Evolutionary conservation across 2,797 vertebrate species (phyloP), one percentile per base, ranked within the genome.

Genomic region (Sebastes cheni): DNA sequence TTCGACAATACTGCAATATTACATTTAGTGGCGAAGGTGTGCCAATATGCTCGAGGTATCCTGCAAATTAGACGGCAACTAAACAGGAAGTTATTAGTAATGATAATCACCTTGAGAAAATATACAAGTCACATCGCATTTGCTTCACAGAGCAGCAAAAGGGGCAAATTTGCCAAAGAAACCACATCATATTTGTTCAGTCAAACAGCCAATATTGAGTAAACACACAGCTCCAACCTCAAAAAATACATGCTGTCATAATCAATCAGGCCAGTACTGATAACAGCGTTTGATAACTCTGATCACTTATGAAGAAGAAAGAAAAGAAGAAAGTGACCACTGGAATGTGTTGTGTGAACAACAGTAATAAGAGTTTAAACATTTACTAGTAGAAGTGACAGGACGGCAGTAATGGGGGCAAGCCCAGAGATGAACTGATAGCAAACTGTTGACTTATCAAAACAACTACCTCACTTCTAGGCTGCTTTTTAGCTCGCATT

Each of bases 311-410:
- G 59, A n/a, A n/a, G n/a, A n/a, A n/a, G n/a, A n/a, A n/a, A n/a
- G n/a, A n/a, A 34, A 8, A 87, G 76, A 79, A 59, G 67, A 88
- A 88, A 84, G 74, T 84, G 76, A 77, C 81, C 73, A 79, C 71
- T 18, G 46, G 22, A 72, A 68, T 58, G 50, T 29, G 42, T 70
- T 75, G 75, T 70, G 79, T 69, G 75, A 79, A 76, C 30, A 66
- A 64, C 79, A 73, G 67, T 72, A 82, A 85, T 76, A 73, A 74
- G 6, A 58, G 84, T 62, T 91, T 91, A 90, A 91, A 93, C 88
- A 92, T 93, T 93, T 22, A 93, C 89, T 42, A 69, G 76, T 16
- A 39, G 13, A 74, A 72, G 84, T 85, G 81, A 84, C 76, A 65
- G 52, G 77, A 32, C 3, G 4, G 66, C 68, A 64, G 81, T 83